Conservation (phyloP, 2,797 vertebrate species). For the Apogon hyalosoma region DNA sequence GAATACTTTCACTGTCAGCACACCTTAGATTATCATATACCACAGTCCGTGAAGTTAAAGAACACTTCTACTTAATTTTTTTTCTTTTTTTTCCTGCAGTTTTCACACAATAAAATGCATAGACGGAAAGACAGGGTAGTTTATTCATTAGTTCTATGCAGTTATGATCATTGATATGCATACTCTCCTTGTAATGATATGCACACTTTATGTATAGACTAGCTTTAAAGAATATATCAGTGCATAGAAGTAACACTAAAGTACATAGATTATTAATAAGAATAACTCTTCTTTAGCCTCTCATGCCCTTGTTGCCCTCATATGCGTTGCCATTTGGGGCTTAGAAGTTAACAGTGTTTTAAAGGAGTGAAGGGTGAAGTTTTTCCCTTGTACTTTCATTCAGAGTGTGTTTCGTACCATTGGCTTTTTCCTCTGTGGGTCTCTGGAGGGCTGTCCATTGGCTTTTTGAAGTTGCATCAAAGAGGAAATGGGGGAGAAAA, state of each 20-base stretch:
- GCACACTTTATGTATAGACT: not conserved
- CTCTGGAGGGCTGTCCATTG: constrained; percentile 85
- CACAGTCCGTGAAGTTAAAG: constrained; percentile 59
- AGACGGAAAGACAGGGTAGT: constrained; percentile 45
- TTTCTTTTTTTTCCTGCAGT: constrained; percentile 35
- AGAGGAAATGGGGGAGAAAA: constrained; percentile 86
- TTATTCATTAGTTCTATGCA: constrained; percentile 1
- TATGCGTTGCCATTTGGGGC: constrained; percentile 53
- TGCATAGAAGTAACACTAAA: not conserved
- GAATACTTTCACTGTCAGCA: constrained; percentile 78
- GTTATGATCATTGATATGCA: not conserved
- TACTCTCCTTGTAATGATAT: not conserved
- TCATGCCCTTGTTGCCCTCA: constrained; percentile 37
- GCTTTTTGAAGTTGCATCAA: constrained; percentile 90
- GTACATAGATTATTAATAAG: constrained; percentile 5
- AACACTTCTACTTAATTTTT: constrained; percentile 57
- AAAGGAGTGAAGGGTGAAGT: constrained; percentile 69
- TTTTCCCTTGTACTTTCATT: constrained; percentile 76
- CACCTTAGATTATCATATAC: constrained; percentile 78
- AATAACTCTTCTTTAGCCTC: constrained; percentile 13
- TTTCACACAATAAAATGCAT: constrained; percentile 51
- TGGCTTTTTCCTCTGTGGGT: constrained; percentile 69
- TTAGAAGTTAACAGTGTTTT: constrained; percentile 74
- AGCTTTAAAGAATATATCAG: not conserved
- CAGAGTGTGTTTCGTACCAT: constrained; percentile 74